phyloP scores from a whole-genome alignment of 2,797 vertebrate genomes.

The Poeciliopsis turneri region DNA sequence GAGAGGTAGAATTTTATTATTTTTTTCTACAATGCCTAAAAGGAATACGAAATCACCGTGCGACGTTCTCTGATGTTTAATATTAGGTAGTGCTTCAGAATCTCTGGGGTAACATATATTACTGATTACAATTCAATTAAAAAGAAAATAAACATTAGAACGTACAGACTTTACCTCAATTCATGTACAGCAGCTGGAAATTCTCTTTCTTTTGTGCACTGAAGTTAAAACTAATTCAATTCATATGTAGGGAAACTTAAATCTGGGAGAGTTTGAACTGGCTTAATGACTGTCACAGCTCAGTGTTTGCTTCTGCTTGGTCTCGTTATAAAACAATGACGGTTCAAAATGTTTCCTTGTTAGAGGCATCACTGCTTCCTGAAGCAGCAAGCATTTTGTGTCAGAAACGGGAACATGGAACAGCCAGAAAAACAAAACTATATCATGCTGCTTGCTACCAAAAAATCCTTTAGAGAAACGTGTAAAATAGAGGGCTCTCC shows the following conservation, averaged over 20 bases:
- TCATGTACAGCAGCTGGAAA: no score
- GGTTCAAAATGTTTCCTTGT: background rate
- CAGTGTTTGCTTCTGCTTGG: background rate
- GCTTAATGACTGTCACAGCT: background rate
- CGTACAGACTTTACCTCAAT: no score
- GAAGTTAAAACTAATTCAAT: no score
- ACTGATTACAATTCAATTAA: background rate
- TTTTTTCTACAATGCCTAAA: slow-evolving; percentile 6
- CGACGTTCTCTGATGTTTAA: background rate
- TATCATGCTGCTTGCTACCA: background rate
- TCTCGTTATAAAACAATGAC: background rate
- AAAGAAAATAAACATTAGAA: no score
- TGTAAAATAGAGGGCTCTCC: background rate
- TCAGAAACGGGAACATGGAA: background rate
- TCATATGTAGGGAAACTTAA: no score
- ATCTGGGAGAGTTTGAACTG: background rate
- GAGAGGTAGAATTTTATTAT: slow-evolving; percentile 6
- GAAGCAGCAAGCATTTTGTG: background rate
- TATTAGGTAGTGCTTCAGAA: background rate
- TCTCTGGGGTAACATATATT: background rate
- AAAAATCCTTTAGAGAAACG: background rate
- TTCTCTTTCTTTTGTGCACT: no score
- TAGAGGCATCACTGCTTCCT: background rate
- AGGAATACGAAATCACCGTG: background rate
- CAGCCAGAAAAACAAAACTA: background rate